Evolutionary conservation across 2,888 invertebrate genomes (phyloP).

Genomic region (Amiota mariae): DNA sequence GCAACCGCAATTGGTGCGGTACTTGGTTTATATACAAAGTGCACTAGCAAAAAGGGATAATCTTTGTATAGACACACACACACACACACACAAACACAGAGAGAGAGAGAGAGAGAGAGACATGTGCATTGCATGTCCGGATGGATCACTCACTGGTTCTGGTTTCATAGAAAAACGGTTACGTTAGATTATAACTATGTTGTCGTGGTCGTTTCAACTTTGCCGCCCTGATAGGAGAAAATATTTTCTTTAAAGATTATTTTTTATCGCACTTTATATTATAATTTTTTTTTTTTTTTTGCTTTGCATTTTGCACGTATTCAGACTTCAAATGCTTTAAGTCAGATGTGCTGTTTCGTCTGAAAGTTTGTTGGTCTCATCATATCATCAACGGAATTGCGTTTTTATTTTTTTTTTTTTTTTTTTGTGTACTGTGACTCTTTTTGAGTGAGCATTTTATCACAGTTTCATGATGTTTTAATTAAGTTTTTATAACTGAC

Average conservation of each 20-base stretch:
- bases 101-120: too few species aligned
- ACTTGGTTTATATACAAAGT: background rate
- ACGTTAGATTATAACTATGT: too few species aligned
- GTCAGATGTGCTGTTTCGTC: background rate
- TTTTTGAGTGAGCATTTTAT: background rate
- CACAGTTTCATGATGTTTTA: slow-evolving; percentile 25
- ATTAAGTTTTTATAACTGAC: slow-evolving; percentile 21
- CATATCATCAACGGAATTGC: background rate
- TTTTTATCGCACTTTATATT: slow-evolving; percentile 21
- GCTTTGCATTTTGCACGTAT: slow-evolving; percentile 14
- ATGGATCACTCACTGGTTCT: background rate
- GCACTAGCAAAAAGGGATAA: slow-evolving; percentile 11
- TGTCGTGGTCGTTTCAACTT: slow-evolving; percentile 19
- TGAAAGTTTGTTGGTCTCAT: slow-evolving; percentile 2
- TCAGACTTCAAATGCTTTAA: background rate
- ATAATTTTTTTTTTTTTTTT: background rate
- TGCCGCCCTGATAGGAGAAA: slow-evolving; percentile 18
- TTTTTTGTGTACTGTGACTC: background rate
- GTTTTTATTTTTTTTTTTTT: slow-evolving; percentile 6
- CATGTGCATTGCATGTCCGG: background rate
- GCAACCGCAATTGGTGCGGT: background rate
- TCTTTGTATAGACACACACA: background rate
- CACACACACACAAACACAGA: too few species aligned
- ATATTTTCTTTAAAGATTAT: slow-evolving; percentile 15
- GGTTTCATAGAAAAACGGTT: too few species aligned